Base-by-base conservation (phyloP, 2,113 vertebrate species). In the Rhea pennata region DNA sequence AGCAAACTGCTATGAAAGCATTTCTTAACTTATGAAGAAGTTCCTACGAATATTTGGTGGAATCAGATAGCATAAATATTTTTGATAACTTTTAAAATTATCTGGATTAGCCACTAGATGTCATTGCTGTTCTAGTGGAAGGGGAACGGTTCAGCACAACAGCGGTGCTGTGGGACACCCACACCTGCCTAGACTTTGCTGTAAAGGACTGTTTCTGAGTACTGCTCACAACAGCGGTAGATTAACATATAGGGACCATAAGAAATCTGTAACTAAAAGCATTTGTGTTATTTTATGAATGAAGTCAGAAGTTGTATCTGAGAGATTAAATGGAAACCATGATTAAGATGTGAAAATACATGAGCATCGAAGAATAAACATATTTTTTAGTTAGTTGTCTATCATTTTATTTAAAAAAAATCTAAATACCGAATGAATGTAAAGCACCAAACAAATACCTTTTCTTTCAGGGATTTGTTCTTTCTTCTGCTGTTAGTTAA, bases 161-260 rank as follows among this genome's bases (percentile, higher is more conserved):
- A 12, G 42, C 23, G 5, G 17, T 3, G 51, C 36, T 20, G 0
- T 3, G 6, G 24, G 39, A 15, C 12, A 15, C 36, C 33, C 29
- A 6, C 29, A 19, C 15, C 56, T 33, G 56, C 31, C 56, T 31
- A 19, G 29, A 31, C 56, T 10, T 19, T 20, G 10, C 56, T 27
- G 26, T 4, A 59, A 59, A 59, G 26, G 27, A 26, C 10, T 50
- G 27, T 17, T 33, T n/a, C 16, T 9, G 33, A 19, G 31, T 9
- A 21, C 17, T n/a, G 26, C 33, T n/a, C 9, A 8, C 59, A 64
- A 48, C 36, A 39, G 40, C 56, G 15, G 4, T 2, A 0, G 1
- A 1, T 12, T 1, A 0, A 5, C 2, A 26, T 2, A 0, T 0
- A 5, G n/a, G 9, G 15, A 2, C 7, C 1, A 0, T 4, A 21